A percentile compares a stretch with the other conserved stretches of the same genome.
phyloP scores from a whole-genome alignment of 1,140 invertebrate species.

The Eciton burchellii region DNA sequence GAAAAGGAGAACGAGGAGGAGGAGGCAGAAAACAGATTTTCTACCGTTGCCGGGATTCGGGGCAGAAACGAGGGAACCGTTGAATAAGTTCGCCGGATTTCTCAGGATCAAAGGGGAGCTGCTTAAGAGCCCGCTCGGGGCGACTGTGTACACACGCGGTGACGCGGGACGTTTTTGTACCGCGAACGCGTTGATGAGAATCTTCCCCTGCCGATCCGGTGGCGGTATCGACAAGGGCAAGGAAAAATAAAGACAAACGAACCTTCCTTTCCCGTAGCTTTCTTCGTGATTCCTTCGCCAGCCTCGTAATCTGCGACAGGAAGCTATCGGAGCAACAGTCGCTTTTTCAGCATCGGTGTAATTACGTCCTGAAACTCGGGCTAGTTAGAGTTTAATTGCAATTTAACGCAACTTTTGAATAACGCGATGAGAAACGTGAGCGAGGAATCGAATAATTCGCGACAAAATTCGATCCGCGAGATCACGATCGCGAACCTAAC shows the following conservation, averaged over 20 bases:
- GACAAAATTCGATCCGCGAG: constrained; percentile 3
- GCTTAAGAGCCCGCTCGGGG: constrained; percentile 41
- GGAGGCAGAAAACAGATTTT: constrained; percentile 42
- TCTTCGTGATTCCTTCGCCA: neutral
- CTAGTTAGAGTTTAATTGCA: too few relatives aligned
- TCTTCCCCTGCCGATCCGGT: constrained; percentile 23
- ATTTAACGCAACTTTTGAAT: neutral
- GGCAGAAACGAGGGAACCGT: constrained; percentile 17
- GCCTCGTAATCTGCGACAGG: neutral
- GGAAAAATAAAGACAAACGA: constrained; percentile 20
- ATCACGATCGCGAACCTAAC: neutral
- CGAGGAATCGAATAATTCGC: neutral
- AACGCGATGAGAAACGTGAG: neutral
- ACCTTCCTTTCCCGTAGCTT: neutral
- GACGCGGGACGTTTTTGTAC: neutral
- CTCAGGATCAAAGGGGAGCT: constrained; percentile 45
- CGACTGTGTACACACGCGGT: constrained; percentile 31
- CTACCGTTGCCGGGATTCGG: constrained; percentile 6
- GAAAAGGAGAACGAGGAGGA: constrained; percentile 7
- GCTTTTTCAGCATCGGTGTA: neutral
- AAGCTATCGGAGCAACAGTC: neutral
- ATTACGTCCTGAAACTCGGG: neutral
- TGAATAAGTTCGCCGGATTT: constrained; percentile 45
- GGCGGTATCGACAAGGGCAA: neutral
- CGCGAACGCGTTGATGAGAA: constrained; percentile 52